Percentiles rank a stretch among this genome's conserved stretches.
Evolutionary conservation across 1,140 invertebrate genomes (phyloP).

Genomic region (Acromyrmex echinatior): DNA sequence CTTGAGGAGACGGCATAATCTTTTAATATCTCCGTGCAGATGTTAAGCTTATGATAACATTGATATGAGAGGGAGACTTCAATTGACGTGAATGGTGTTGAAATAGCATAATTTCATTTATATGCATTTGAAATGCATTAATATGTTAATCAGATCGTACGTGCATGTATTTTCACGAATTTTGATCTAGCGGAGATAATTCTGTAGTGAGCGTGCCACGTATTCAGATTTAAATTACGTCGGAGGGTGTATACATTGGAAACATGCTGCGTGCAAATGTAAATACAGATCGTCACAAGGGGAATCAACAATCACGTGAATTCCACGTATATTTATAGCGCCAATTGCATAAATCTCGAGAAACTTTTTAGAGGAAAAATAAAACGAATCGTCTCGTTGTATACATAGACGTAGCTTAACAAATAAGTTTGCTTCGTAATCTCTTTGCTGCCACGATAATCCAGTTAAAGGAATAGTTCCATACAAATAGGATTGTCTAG

Average conservation of each 20-base stretch:
- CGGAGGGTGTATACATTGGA: not conserved
- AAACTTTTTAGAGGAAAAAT: not conserved
- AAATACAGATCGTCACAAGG: not conserved
- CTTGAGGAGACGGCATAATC: not conserved
- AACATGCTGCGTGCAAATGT: not conserved
- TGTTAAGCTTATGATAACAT: not conserved
- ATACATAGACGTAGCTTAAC: slow-evolving; percentile 4
- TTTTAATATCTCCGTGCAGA: not conserved
- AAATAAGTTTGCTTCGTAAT: slow-evolving; percentile 42
- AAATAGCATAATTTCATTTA: slow-evolving; percentile 31
- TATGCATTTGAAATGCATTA: slow-evolving; percentile 2
- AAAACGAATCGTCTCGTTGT: not conserved
- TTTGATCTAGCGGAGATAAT: slow-evolving; percentile 10
- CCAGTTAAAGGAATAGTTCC: slow-evolving; percentile 47
- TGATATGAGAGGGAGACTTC: not conserved
- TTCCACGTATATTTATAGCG: not conserved
- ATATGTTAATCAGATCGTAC: slow-evolving; percentile 33
- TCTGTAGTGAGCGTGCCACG: not conserved
- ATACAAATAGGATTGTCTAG: slow-evolving; percentile 50
- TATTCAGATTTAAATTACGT: slow-evolving; percentile 19
- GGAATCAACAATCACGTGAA: slow-evolving; percentile 9
- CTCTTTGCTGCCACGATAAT: slow-evolving; percentile 34
- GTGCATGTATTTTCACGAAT: slow-evolving; percentile 7
- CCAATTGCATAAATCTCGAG: not conserved
- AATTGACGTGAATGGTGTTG: not conserved